These are phyloP conservation scores for Myiothlypis chrysogaster DNA, from an alignment of 2,797 vertebrate genomes.

Conservation along the genomic window DNA sequence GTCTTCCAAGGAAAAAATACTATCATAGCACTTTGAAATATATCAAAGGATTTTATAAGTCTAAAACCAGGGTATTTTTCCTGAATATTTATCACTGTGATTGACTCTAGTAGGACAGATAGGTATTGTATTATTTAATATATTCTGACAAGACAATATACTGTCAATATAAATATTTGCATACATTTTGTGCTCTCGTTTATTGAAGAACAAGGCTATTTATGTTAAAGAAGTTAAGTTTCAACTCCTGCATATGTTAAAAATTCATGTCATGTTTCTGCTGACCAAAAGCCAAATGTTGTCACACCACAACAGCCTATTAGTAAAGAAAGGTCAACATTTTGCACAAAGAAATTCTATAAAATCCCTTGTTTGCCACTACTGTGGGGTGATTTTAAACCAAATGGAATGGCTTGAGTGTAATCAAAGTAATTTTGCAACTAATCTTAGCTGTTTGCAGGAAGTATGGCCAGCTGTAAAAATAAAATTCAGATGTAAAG, in stretches of 20 bases:
- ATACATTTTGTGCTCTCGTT: neutral
- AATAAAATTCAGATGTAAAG: neutral
- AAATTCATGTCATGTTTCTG: neutral
- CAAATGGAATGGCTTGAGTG: neutral
- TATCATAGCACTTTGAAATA: neutral
- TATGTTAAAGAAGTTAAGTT: neutral
- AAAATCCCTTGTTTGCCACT: neutral
- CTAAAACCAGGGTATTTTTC: neutral
- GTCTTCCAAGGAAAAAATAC: neutral
- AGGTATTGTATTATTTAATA: neutral
- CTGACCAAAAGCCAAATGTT: neutral
- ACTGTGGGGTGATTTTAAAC: neutral
- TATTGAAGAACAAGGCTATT: neutral
- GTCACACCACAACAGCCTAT: accelerated
- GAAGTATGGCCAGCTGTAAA: neutral
- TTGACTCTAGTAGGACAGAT: neutral
- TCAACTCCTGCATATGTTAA: neutral
- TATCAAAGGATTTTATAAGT: neutral
- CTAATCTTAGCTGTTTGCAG: neutral
- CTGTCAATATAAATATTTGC: neutral
- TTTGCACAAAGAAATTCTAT: neutral
- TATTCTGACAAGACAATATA: neutral
- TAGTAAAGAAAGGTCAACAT: neutral
- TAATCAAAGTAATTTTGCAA: neutral
- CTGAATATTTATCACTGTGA: neutral